Evolutionary conservation across 1,140 invertebrate species (phyloP).

Genomic region (Platorchestia sp.): DNA sequence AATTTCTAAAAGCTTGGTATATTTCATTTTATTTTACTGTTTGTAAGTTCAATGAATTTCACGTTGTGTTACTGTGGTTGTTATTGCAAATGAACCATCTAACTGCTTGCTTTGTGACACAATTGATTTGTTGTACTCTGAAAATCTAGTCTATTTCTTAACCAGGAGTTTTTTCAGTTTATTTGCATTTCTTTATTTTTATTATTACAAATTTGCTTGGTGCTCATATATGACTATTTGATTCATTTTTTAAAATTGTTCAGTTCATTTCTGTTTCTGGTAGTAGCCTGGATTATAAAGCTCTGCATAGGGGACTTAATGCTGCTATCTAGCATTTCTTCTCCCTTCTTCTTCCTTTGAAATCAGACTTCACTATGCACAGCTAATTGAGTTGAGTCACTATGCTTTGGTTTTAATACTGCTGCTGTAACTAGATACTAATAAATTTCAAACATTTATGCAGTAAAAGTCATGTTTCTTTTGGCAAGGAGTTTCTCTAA

Average conservation of each 20-base stretch:
- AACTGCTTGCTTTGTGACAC: not conserved
- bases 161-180: not conserved
- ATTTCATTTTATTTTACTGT: not conserved
- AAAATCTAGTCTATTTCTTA: not conserved
- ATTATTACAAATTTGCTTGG: too few relatives aligned
- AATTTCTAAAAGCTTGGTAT: not conserved
- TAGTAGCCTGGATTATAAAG: not conserved
- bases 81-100: not conserved
- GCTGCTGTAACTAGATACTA: not conserved
- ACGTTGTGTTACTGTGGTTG: not conserved
- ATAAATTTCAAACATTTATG: not conserved
- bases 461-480: not conserved
- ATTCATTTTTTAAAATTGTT: not conserved
- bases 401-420: not conserved
- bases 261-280: not conserved
- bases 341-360: too few relatives aligned
- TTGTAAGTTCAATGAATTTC: not conserved
- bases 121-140: not conserved
- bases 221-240: not conserved
- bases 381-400: not conserved
- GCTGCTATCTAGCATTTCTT: not conserved
- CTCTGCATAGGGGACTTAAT: not conserved
- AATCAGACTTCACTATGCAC: not conserved
- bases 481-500: not conserved
- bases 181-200: not conserved